Percentiles rank a stretch among this genome's conserved stretches.
phyloP scores from a whole-genome alignment of 2,113 vertebrate genomes.

The Stegastes partitus region DNA sequence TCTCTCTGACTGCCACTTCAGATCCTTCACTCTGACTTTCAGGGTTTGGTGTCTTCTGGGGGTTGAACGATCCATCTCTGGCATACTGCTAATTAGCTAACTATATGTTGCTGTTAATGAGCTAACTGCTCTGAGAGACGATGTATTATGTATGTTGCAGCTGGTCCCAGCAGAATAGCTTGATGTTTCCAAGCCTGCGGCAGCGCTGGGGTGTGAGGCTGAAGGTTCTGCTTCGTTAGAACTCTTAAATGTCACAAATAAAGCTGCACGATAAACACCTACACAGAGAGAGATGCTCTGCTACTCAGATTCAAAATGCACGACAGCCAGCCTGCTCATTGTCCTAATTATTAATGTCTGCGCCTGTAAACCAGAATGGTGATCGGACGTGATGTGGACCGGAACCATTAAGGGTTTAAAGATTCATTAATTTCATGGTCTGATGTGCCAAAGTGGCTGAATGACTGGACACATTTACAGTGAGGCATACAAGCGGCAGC shows the following conservation, averaged over 20 bases:
- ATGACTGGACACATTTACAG: slow-evolving; percentile 11
- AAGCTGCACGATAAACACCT: neutral
- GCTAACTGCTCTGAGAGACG: slow-evolving; percentile 40
- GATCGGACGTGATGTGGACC: neutral
- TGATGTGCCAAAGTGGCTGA: neutral
- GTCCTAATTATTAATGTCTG: neutral
- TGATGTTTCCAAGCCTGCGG: slow-evolving; percentile 34
- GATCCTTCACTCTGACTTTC: slow-evolving; percentile 15
- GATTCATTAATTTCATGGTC: neutral
- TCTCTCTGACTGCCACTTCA: slow-evolving; percentile 15
- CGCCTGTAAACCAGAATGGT: neutral
- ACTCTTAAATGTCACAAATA: slow-evolving; percentile 41
- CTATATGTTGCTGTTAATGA: slow-evolving; percentile 62
- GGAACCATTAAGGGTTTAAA: neutral
- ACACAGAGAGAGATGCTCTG: neutral
- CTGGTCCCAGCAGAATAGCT: slow-evolving; percentile 51
- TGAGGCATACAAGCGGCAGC: neutral
- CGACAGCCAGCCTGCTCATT: neutral
- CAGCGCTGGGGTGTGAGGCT: neutral
- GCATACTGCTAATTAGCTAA: slow-evolving; percentile 48
- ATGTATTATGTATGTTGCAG: slow-evolving; percentile 61
- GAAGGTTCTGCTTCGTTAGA: slow-evolving; percentile 22
- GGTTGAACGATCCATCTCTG: slow-evolving; percentile 8
- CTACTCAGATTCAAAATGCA: neutral
- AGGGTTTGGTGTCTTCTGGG: slow-evolving; percentile 9